These are phyloP conservation scores for Sarcophaga bullata DNA, from an alignment of 1,140 invertebrate species.

Conservation along the genomic window DNA sequence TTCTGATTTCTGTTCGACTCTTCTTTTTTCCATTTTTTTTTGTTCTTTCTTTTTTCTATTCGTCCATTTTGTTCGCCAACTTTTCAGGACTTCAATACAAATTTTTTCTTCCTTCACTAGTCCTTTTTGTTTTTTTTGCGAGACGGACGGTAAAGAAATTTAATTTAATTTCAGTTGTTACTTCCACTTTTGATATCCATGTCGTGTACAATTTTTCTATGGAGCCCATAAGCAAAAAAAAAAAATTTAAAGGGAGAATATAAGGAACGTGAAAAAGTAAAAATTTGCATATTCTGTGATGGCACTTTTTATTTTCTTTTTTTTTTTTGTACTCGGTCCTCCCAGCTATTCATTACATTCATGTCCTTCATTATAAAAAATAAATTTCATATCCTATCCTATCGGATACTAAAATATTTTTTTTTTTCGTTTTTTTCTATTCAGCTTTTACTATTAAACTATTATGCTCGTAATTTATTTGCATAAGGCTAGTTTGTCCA, in stretches of 20 bases:
- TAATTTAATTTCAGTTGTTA: constrained; percentile 62
- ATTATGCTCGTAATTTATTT: constrained; percentile 17
- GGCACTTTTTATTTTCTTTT: background rate
- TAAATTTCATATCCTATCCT: background rate
- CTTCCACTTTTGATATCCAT: constrained; percentile 50
- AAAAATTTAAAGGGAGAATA: background rate
- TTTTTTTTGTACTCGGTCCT: no score
- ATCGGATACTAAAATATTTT: background rate
- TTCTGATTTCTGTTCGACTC: background rate
- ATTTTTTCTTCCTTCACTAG: background rate
- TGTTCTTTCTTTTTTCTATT: background rate
- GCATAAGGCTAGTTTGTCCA: background rate
- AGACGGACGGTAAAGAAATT: constrained; percentile 50
- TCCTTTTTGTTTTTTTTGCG: no score
- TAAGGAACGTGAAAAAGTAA: background rate
- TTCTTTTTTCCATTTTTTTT: background rate
- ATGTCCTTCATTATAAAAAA: constrained; percentile 9
- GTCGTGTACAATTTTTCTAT: constrained; percentile 8
- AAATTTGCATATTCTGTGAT: constrained; percentile 19
- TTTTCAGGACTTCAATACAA: no score
- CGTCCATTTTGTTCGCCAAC: constrained; percentile 6
- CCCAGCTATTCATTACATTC: constrained; percentile 11
- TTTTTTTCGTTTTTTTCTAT: background rate
- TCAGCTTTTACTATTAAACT: background rate
- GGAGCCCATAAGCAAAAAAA: background rate